Percentiles rank a stretch among this genome's conserved stretches.
These are phyloP conservation scores for Schizotus pectinicornis DNA, from an alignment of 2,888 invertebrate species.

Conservation along the genomic window DNA sequence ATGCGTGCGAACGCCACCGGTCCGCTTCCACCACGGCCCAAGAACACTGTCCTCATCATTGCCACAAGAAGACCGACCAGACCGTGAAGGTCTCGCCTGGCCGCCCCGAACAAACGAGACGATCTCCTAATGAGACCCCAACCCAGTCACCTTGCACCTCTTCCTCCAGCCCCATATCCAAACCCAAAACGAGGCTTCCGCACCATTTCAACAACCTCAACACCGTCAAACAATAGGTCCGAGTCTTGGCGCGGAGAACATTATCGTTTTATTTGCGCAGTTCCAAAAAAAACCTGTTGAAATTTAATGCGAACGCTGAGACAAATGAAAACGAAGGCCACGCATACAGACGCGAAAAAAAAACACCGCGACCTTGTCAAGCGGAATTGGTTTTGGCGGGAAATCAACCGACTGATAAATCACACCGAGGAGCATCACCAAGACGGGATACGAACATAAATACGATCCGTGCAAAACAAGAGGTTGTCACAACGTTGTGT, in stretches of 20 bases:
- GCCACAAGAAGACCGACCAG: constrained; percentile 34
- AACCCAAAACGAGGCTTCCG: too few species aligned
- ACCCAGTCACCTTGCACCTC: too few species aligned
- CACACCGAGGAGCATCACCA: not conserved
- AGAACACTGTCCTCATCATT: constrained; percentile 14
- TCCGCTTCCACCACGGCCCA: constrained; percentile 12
- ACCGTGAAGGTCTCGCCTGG: constrained; percentile 51
- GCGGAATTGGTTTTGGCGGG: constrained; percentile 26
- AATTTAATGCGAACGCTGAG: not conserved
- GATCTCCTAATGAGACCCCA: constrained; percentile 15
- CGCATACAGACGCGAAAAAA: constrained; percentile 22
- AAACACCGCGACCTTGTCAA: constrained; percentile 16
- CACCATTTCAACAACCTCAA: too few species aligned
- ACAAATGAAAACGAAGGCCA: constrained; percentile 9
- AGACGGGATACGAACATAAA: not conserved
- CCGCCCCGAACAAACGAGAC: constrained; percentile 38
- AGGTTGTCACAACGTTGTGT: too few species aligned
- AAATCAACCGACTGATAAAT: constrained; percentile 13
- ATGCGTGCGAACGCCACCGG: constrained; percentile 25
- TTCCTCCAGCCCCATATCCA: not conserved
- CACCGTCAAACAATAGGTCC: too few species aligned
- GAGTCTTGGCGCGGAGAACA: too few species aligned
- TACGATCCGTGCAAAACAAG: not conserved
- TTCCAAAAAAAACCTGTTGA: too few species aligned
- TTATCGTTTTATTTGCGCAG: too few species aligned